A percentile compares a stretch with the other conserved stretches of the same genome.
Conservation (phyloP, 2,888 invertebrate species). For the Scelioninae gen. 2 region DNA sequence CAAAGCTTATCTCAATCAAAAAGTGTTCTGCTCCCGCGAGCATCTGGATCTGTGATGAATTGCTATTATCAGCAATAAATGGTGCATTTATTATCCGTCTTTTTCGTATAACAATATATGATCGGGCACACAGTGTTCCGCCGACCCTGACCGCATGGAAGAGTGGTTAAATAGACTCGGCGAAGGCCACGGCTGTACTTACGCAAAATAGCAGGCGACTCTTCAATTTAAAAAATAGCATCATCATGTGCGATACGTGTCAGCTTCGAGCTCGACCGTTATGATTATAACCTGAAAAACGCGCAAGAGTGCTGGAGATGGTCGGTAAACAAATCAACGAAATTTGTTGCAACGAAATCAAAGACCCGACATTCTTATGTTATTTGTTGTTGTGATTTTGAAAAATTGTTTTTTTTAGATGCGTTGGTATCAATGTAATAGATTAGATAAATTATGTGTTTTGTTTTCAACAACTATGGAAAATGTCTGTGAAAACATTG, state of each 20-base stretch:
- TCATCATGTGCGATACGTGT: constrained; percentile 27
- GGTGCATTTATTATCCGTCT: constrained; percentile 23
- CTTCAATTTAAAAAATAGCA: constrained; percentile 43
- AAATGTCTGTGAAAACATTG: too few species aligned
- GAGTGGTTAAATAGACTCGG: constrained; percentile 64
- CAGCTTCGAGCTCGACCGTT: constrained; percentile 38
- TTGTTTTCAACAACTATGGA: too few species aligned
- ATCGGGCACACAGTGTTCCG: constrained; percentile 58
- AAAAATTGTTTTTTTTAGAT: too few species aligned
- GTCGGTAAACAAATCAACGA: too few species aligned
- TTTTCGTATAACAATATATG: constrained; percentile 37
- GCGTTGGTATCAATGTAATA: too few species aligned
- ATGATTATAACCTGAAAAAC: constrained; percentile 21
- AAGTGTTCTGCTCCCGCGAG: constrained; percentile 37
- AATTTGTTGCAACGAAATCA: too few species aligned
- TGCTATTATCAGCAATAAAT: constrained; percentile 20
- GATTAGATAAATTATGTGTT: too few species aligned
- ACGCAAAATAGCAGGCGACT: constrained; percentile 59
- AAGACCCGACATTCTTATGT: too few species aligned
- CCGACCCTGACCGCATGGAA: constrained; percentile 67
- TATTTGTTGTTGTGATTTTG: too few species aligned
- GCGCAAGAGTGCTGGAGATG: too few species aligned
- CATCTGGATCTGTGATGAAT: constrained; percentile 8
- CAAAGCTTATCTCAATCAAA: constrained; percentile 31
- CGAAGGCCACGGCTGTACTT: constrained; percentile 62